Evolutionary conservation across 92 coral and sea anemone genomes (phyloP).

Genomic region (Zoanthus gigantus): DNA sequence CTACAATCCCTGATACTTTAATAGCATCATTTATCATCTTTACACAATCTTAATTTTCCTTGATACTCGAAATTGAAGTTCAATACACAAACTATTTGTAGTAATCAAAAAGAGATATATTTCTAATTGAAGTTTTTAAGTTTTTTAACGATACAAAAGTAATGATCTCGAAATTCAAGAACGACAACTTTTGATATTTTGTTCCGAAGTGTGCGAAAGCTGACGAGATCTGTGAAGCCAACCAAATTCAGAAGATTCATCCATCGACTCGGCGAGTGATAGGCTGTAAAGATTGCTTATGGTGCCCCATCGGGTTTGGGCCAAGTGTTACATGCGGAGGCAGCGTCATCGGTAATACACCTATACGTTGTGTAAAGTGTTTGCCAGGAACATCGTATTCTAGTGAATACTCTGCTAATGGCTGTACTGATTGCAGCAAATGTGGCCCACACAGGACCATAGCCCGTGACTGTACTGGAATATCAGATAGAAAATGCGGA

Average conservation of each 20-base stretch:
- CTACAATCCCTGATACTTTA: too few species aligned
- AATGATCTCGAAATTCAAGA: too few species aligned
- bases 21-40: too few species aligned
- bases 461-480: neutral
- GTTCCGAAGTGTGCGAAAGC: neutral
- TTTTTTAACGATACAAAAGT: too few species aligned
- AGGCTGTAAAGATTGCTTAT: neutral
- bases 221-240: neutral
- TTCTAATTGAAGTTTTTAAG: too few species aligned
- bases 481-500: neutral
- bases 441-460: neutral
- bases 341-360: neutral
- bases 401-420: neutral
- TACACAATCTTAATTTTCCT: too few species aligned
- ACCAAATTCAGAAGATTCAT: neutral
- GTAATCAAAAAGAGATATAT: too few species aligned
- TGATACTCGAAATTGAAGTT: too few species aligned
- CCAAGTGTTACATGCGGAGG: constrained; percentile 12
- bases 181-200: neutral
- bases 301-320: neutral
- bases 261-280: neutral
- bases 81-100: too few species aligned
- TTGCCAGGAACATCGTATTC: neutral
- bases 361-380: neutral
- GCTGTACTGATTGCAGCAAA: neutral